These are phyloP conservation scores for Masticophis lateralis DNA, from an alignment of 2,797 vertebrate genomes.

Conservation along the genomic window DNA sequence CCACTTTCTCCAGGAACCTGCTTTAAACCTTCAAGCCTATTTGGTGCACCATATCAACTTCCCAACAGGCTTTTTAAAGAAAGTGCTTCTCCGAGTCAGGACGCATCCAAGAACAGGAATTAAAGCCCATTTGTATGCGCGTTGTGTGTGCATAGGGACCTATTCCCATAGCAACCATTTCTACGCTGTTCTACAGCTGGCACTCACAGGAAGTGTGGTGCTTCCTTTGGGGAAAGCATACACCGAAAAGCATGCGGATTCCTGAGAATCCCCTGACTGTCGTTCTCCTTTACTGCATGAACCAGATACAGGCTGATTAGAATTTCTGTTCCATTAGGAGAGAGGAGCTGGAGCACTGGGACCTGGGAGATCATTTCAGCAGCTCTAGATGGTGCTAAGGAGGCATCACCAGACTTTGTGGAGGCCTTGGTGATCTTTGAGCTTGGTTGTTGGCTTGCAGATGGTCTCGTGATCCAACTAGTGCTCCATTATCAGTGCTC, in stretches of 20 bases:
- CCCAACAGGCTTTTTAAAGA: not conserved
- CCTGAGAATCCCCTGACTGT: not conserved
- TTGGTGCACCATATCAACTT: not conserved
- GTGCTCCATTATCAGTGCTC: not conserved
- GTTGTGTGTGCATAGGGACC: not conserved
- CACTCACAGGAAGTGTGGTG: not conserved
- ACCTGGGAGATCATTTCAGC: not conserved
- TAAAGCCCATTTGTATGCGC: not conserved
- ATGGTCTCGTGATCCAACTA: not conserved
- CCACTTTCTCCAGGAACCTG: too few species aligned
- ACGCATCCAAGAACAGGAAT: not conserved
- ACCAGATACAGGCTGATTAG: not conserved
- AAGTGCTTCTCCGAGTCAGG: not conserved
- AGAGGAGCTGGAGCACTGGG: not conserved
- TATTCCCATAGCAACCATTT: not conserved
- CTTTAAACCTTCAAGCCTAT: not conserved
- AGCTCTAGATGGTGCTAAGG: not conserved
- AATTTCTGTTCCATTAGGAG: not conserved
- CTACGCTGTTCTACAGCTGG: too few species aligned
- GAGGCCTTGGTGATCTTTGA: not conserved
- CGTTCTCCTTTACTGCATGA: not conserved
- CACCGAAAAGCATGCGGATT: accelerated
- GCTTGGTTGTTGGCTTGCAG: not conserved
- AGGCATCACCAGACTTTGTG: not conserved
- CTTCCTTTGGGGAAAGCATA: not conserved